Conservation (phyloP, 2,797 vertebrate genomes). For the Petrocephalus sullivani region DNA sequence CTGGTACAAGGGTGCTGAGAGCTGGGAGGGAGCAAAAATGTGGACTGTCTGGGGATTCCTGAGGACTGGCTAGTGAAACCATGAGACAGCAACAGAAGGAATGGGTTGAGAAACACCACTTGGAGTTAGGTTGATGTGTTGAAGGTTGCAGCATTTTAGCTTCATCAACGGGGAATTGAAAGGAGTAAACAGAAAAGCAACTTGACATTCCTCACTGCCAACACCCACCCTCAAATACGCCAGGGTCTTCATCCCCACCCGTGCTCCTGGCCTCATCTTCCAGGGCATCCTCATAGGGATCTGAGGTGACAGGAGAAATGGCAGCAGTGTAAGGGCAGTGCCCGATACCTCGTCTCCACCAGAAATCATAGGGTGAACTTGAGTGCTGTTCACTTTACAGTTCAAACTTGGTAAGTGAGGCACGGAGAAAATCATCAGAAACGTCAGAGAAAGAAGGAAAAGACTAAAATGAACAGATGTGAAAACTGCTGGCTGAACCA, state of each 20-base stretch:
- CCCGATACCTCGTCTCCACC: neutral
- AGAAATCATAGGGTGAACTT: neutral
- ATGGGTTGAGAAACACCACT: neutral
- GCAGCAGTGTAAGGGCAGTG: conserved; percentile 21
- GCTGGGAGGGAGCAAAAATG: no score
- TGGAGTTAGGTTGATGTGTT: neutral
- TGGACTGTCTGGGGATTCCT: no score
- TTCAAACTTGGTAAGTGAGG: neutral
- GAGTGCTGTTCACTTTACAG: neutral
- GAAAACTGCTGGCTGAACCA: neutral
- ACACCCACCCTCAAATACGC: conserved; percentile 82
- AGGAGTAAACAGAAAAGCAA: neutral
- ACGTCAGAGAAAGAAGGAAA: neutral
- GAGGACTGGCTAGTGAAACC: no score
- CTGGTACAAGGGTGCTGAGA: no score
- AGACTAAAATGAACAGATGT: neutral
- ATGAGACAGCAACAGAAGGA: neutral
- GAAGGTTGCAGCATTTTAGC: neutral
- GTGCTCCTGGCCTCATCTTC: conserved; percentile 78
- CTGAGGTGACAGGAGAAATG: conserved; percentile 55
- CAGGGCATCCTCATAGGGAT: conserved; percentile 66
- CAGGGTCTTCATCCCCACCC: conserved; percentile 80
- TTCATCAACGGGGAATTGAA: neutral
- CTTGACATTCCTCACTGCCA: neutral
- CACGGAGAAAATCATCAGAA: neutral